These are phyloP conservation scores for Okamejei kenojei DNA, from an alignment of 2,797 vertebrate genomes.

Conservation along the genomic window DNA sequence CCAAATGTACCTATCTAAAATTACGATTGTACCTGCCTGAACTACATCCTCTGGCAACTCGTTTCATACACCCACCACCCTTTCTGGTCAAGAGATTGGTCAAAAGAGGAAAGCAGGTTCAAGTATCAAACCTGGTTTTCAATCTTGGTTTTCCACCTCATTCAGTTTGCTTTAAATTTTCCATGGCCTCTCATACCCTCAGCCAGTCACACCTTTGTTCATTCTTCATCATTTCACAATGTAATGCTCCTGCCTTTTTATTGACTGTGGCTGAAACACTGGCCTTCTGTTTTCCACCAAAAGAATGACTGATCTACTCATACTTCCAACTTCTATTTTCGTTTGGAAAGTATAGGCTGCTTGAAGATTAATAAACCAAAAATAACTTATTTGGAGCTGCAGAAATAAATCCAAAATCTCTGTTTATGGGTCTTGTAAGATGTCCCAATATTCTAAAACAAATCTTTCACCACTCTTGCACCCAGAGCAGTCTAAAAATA, in stretches of 20 bases:
- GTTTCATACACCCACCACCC: no score
- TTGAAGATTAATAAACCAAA: conserved; percentile 27
- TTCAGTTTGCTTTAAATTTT: not conserved
- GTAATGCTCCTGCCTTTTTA: not conserved
- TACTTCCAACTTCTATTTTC: not conserved
- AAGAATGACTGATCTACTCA: not conserved
- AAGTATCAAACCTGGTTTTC: not conserved
- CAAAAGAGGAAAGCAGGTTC: not conserved
- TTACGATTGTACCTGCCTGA: no score
- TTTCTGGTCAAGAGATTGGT: not conserved
- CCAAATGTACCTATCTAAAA: no score
- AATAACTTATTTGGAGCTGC: not conserved
- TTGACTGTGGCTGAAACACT: not conserved
- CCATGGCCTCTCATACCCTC: not conserved
- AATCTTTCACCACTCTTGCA: not conserved
- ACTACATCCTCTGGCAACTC: no score
- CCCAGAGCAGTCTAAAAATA: not conserved
- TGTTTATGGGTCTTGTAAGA: not conserved
- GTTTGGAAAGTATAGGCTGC: not conserved
- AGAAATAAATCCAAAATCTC: not conserved
- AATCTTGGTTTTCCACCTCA: not conserved
- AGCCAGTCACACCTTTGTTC: not conserved
- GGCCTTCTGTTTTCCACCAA: not conserved
- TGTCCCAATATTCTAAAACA: not conserved
- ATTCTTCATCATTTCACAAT: not conserved